These are phyloP conservation scores for Osmerus mordax DNA, from an alignment of 2,113 vertebrate genomes.

Conservation along the genomic window DNA sequence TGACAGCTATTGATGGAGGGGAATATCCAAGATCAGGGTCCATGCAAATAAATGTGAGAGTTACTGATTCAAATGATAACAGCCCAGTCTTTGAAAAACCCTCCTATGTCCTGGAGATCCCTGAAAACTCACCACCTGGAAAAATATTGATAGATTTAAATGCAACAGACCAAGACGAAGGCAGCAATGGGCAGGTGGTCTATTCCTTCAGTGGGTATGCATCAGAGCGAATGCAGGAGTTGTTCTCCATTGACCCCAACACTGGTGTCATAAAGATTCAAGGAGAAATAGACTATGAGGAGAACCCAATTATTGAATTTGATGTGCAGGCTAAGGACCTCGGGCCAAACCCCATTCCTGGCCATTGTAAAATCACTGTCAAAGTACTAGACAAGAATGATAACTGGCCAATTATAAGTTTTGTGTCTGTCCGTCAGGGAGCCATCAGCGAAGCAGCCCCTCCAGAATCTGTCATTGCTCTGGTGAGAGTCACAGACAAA, in stretches of 20 bases:
- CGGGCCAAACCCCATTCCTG: slow-evolving; percentile 95
- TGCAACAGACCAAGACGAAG: slow-evolving; percentile 94
- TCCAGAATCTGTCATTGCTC: slow-evolving; percentile 92
- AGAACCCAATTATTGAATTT: slow-evolving; percentile 91
- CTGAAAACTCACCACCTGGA: slow-evolving; percentile 86
- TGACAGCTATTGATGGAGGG: slow-evolving; percentile 93
- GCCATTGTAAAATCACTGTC: slow-evolving; percentile 95
- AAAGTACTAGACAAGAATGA: slow-evolving; percentile 95
- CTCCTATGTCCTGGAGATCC: slow-evolving; percentile 89
- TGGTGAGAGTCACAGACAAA: slow-evolving; percentile 93
- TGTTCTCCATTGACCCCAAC: slow-evolving; percentile 94
- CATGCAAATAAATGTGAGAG: slow-evolving; percentile 93
- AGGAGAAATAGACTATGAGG: slow-evolving; percentile 95
- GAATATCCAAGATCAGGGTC: slow-evolving; percentile 93
- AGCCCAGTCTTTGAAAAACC: slow-evolving; percentile 94
- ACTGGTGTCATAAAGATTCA: slow-evolving; percentile 92
- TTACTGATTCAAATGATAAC: slow-evolving; percentile 98
- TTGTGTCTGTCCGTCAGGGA: slow-evolving; percentile 95
- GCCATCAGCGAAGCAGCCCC: slow-evolving; percentile 94
- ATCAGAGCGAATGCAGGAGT: slow-evolving; percentile 89
- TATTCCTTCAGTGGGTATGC: slow-evolving; percentile 95
- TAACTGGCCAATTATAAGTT: slow-evolving; percentile 93
- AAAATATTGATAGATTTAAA: slow-evolving; percentile 93
- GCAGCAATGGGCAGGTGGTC: slow-evolving; percentile 91
- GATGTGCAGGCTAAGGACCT: slow-evolving; percentile 97